Percentiles rank a stretch among this genome's conserved stretches.
Conservation (phyloP, 2,888 invertebrate genomes). For the Gymnoscelis rufifasciata region DNA sequence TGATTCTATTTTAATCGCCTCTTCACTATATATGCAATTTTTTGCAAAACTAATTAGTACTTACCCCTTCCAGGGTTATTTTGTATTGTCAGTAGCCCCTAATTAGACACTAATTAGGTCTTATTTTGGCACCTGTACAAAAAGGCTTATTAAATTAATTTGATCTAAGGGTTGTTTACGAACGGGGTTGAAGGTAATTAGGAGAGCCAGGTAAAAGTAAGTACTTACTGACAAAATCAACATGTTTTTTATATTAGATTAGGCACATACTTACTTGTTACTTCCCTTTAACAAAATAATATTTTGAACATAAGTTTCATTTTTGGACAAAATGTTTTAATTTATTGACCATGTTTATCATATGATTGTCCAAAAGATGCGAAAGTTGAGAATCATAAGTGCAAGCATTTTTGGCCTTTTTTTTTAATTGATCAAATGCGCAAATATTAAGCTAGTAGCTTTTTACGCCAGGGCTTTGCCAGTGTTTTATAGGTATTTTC, state of each 20-base stretch:
- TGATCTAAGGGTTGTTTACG: conserved; percentile 5
- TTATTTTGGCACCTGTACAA: conserved; percentile 22
- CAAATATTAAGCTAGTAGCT: no score
- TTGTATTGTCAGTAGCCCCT: conserved; percentile 21
- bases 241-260: background rate
- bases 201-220: conserved; percentile 10
- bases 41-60: conserved; percentile 31
- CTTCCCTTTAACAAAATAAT: no score
- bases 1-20: conserved; percentile 31
- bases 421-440: no score
- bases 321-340: no score
- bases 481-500: no score
- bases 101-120: conserved; percentile 12
- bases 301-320: no score
- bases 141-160: conserved; percentile 6
- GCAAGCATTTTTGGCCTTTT: no score
- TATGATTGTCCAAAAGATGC: no score
- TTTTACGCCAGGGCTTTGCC: no score
- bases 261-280: no score
- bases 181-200: background rate
- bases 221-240: conserved; percentile 8
- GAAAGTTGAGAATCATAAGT: no score
- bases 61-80: conserved; percentile 31
- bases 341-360: no score
- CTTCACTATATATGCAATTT: conserved; percentile 31